Conservation (phyloP, 1,140 invertebrate genomes). For the Lasioglossum albipes region DNA sequence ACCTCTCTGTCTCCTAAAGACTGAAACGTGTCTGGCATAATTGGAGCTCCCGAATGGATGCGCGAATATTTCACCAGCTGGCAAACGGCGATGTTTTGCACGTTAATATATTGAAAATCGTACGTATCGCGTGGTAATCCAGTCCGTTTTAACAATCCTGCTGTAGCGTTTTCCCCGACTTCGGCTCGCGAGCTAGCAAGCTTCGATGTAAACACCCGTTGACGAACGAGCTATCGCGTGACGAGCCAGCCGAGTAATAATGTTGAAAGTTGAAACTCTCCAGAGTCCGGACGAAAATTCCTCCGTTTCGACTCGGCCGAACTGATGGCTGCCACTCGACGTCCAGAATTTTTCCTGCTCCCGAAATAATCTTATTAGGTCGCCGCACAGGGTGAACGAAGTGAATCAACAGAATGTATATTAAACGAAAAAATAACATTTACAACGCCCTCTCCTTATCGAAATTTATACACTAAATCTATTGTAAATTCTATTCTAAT, state of each 20-base stretch:
- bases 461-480: no score
- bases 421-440: no score
- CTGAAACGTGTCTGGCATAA: slow-evolving; percentile 70
- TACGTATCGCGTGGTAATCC: slow-evolving; percentile 42
- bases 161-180: slow-evolving; percentile 12
- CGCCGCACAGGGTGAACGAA: neutral
- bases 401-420: no score
- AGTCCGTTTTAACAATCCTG: slow-evolving; percentile 30
- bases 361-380: neutral
- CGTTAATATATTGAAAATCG: slow-evolving; percentile 56
- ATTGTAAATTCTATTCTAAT: no score
- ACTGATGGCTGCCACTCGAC: neutral
- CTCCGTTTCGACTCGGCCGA: neutral
- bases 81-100: slow-evolving; percentile 45
- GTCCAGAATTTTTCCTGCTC: neutral
- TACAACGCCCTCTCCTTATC: no score
- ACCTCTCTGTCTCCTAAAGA: slow-evolving; percentile 66
- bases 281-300: neutral
- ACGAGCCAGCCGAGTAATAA: slow-evolving; percentile 27
- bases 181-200: slow-evolving; percentile 26
- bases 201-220: slow-evolving; percentile 1
- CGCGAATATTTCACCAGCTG: slow-evolving; percentile 54
- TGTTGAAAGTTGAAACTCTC: neutral
- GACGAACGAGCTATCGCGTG: slow-evolving; percentile 2
- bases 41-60: slow-evolving; percentile 55